phyloP scores from a whole-genome alignment of 2,113 vertebrate genomes.

The Solea senegalensis region DNA sequence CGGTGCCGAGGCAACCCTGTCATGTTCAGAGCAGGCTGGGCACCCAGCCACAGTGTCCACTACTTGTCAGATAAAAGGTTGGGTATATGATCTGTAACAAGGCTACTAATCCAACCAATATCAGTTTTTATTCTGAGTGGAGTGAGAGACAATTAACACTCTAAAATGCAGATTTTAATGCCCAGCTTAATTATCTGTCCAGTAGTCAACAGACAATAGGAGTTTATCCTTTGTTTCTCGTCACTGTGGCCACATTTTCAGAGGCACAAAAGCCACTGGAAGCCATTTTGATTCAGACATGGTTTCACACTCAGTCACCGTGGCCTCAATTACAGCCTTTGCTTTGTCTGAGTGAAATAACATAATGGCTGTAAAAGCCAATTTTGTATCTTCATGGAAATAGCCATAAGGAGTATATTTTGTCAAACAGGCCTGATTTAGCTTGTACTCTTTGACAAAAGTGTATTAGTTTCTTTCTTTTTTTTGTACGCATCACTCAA shows the following conservation, averaged over 20 bases:
- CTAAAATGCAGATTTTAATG: conserved; percentile 54
- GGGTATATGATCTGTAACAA: conserved; percentile 70
- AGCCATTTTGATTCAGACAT: conserved; percentile 58
- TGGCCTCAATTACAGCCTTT: conserved; percentile 56
- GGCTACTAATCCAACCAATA: conserved; percentile 71
- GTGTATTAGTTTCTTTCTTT: conserved; percentile 16
- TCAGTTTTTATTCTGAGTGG: conserved; percentile 55
- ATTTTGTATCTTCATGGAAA: conserved; percentile 20
- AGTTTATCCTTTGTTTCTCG: conserved; percentile 40
- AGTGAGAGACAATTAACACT: conserved; percentile 62
- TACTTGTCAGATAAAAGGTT: conserved; percentile 71
- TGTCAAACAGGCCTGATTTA: conserved; percentile 25
- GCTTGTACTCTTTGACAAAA: neutral
- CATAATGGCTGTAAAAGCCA: conserved; percentile 34
- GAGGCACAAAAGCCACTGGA: conserved; percentile 56
- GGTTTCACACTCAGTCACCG: conserved; percentile 52
- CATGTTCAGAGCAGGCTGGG: conserved; percentile 64
- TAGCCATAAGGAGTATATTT: neutral
- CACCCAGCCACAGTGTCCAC: conserved; percentile 64
- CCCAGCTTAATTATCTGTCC: conserved; percentile 59
- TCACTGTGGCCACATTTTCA: conserved; percentile 45
- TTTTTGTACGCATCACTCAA: conserved; percentile 43
- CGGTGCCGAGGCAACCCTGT: conserved; percentile 51
- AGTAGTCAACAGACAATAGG: conserved; percentile 48
- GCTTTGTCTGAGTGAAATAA: conserved; percentile 47